Conservation (phyloP, 2,797 vertebrate genomes). For the Cheirogaleus major region DNA sequence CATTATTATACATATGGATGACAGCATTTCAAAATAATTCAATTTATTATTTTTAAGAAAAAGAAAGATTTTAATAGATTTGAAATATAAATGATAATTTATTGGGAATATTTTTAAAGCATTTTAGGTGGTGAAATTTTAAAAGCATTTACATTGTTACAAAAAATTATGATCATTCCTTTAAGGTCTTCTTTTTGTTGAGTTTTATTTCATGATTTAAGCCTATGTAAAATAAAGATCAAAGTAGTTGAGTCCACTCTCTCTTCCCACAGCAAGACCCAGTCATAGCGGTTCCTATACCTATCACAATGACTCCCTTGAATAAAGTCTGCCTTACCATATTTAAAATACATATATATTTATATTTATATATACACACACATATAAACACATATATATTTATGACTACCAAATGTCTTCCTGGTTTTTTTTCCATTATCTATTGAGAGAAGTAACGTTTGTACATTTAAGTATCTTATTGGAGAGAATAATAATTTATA, state of each 20-base stretch:
- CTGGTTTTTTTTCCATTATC: not conserved
- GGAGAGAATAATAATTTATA: not conserved
- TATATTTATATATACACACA: not conserved
- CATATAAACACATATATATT: not conserved
- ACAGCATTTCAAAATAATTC: conserved; percentile 54
- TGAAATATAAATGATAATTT: conserved; percentile 41
- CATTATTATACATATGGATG: conserved; percentile 39
- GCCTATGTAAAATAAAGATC: not conserved
- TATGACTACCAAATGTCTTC: not conserved
- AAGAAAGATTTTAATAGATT: conserved; percentile 41
- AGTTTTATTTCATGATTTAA: conserved; percentile 32
- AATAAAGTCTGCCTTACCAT: not conserved
- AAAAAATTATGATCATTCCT: not conserved
- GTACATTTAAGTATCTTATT: not conserved
- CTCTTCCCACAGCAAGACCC: not conserved
- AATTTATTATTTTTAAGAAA: conserved; percentile 33
- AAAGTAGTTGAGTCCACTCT: not conserved
- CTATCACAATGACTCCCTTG: not conserved
- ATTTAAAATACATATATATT: not conserved
- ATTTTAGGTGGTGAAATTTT: conserved; percentile 15
- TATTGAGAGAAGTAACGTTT: not conserved
- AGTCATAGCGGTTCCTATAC: not conserved
- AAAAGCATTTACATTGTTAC: not conserved
- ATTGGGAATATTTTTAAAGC: conserved; percentile 10
- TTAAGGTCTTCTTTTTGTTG: conserved; percentile 6